phyloP scores from a whole-genome alignment of 2,797 vertebrate genomes.

The Characodon lateralis region DNA sequence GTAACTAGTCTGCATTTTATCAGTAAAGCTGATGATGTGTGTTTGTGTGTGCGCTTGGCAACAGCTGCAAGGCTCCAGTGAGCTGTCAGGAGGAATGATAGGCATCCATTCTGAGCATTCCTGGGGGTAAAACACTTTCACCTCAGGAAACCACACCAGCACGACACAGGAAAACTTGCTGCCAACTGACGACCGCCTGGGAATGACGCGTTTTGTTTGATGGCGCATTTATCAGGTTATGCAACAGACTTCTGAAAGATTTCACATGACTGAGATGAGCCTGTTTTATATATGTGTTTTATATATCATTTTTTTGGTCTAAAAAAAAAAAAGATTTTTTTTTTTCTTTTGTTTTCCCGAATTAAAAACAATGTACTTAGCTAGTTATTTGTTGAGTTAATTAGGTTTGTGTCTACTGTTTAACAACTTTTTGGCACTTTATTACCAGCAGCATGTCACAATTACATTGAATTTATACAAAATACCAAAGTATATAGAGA shows the following conservation, averaged over 20 bases:
- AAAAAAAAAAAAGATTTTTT: too few species aligned
- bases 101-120: constrained; percentile 65
- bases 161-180: constrained; percentile 3
- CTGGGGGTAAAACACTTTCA: constrained; percentile 74
- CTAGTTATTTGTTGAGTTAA: neutral
- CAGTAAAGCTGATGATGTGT: constrained; percentile 30
- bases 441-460: neutral
- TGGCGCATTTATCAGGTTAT: neutral
- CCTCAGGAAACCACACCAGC: constrained; percentile 52
- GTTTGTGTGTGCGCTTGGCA: constrained; percentile 29
- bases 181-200: constrained; percentile 8
- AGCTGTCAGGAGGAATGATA: constrained; percentile 62
- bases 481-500: neutral
- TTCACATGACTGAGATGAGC: neutral
- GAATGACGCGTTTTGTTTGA: constrained; percentile 11
- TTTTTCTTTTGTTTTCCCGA: too few species aligned
- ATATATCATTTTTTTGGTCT: too few species aligned
- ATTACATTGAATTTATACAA: neutral
- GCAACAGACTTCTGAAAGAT: neutral
- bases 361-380: too few species aligned
- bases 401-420: neutral
- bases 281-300: neutral
- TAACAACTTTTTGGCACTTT: neutral
- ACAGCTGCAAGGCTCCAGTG: constrained; percentile 72
- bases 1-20: constrained; percentile 34